phyloP scores from a whole-genome alignment of 2,888 invertebrate genomes.

The Luperina testacea region DNA sequence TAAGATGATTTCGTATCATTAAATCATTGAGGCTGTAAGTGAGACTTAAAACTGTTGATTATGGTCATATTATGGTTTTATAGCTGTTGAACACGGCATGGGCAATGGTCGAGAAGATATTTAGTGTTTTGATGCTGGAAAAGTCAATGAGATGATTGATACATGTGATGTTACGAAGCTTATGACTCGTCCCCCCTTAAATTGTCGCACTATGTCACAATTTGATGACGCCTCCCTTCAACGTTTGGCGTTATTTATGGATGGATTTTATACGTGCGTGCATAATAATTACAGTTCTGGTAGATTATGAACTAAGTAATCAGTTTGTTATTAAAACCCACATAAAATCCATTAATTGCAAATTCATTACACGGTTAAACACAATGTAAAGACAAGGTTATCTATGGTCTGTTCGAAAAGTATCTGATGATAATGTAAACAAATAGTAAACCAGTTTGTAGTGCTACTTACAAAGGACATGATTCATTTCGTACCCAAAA shows the following conservation, averaged over 20 bases:
- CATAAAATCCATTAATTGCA: neutral
- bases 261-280: neutral
- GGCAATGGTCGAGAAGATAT: slow-evolving; percentile 20
- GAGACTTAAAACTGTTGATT: slow-evolving; percentile 8
- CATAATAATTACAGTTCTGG: too few relatives aligned
- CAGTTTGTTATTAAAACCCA: neutral
- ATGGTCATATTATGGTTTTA: slow-evolving; percentile 33
- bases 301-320: neutral
- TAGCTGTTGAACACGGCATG: slow-evolving; percentile 13
- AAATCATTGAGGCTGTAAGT: slow-evolving; percentile 33
- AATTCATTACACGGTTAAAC: neutral
- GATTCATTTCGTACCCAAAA: too few relatives aligned
- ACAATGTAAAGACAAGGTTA: neutral
- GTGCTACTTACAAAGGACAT: neutral
- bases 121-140: neutral
- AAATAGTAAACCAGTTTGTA: neutral
- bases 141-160: neutral
- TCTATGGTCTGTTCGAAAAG: neutral
- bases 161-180: too few relatives aligned
- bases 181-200: neutral
- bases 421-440: neutral
- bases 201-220: neutral
- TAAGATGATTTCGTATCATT: slow-evolving; percentile 33
- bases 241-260: neutral
- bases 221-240: neutral